A percentile compares a stretch with the other conserved stretches of the same genome.
These are phyloP conservation scores for Diogma glabrata DNA, from an alignment of 2,888 invertebrate genomes.

Conservation along the genomic window DNA sequence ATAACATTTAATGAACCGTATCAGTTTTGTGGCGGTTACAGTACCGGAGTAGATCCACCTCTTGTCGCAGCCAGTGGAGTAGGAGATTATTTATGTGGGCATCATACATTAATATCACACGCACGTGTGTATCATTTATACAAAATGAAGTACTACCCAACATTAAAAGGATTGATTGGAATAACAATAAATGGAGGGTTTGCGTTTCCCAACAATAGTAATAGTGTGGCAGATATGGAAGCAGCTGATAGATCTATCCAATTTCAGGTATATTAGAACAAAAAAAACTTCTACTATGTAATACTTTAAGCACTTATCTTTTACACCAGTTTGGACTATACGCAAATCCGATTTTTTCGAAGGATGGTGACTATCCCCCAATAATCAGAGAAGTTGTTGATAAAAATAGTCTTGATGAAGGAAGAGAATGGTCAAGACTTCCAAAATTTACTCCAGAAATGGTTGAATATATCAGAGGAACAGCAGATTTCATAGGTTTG, in stretches of 20 bases:
- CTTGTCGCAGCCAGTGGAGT: slow-evolving; percentile 34
- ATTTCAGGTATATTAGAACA: too few species aligned
- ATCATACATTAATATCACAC: slow-evolving; percentile 42
- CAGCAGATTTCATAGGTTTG: slow-evolving; percentile 27
- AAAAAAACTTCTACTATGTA: too few species aligned
- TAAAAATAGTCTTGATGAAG: neutral
- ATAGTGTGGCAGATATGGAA: too few species aligned
- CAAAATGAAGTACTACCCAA: slow-evolving; percentile 21
- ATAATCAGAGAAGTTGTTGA: neutral
- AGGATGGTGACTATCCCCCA: neutral
- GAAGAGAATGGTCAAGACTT: neutral
- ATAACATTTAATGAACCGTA: slow-evolving; percentile 48
- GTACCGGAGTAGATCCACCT: slow-evolving; percentile 24
- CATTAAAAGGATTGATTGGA: slow-evolving; percentile 25
- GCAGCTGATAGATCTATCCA: too few species aligned
- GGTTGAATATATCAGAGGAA: slow-evolving; percentile 17
- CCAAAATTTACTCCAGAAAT: neutral
- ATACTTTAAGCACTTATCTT: too few species aligned
- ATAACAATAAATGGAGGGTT: slow-evolving; percentile 25
- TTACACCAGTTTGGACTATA: neutral
- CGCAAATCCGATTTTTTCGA: neutral
- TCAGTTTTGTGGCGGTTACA: slow-evolving; percentile 40
- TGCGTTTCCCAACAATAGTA: slow-evolving; percentile 22
- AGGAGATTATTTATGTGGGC: slow-evolving; percentile 40
- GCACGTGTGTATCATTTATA: slow-evolving; percentile 38